Evolutionary conservation across 1,140 invertebrate species (phyloP).

Genomic region (Euschistus heros): DNA sequence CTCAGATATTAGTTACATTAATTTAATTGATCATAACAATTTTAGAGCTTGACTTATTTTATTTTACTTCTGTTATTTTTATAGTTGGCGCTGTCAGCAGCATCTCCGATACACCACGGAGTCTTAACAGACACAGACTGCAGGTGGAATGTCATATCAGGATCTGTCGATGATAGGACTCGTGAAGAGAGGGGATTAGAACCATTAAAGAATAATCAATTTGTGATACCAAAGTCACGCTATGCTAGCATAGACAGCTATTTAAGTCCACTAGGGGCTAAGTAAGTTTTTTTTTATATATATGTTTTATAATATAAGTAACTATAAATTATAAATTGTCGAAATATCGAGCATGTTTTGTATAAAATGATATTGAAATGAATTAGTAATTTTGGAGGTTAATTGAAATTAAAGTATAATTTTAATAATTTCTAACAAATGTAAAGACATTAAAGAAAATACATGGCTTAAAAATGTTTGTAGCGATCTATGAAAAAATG

Average conservation of each 20-base stretch:
- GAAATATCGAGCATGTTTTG: too few species aligned
- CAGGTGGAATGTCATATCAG: conserved; percentile 91
- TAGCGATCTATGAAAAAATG: too few species aligned
- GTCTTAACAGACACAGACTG: conserved; percentile 92
- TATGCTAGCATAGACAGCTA: conserved; percentile 98
- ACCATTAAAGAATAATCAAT: conserved; percentile 62
- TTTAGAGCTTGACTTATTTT: conserved; percentile 8
- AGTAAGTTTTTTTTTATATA: conserved; percentile 38
- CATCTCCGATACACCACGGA: conserved; percentile 88
- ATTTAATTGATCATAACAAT: conserved; percentile 11
- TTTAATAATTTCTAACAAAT: too few species aligned
- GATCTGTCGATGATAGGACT: conserved; percentile 92
- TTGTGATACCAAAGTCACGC: conserved; percentile 88
- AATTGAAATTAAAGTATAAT: too few species aligned
- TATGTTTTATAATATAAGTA: too few species aligned
- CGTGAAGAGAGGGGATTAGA: conserved; percentile 80
- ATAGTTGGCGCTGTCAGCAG: conserved; percentile 88
- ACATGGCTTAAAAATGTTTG: too few species aligned
- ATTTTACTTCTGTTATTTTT: not conserved
- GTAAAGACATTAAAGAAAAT: too few species aligned
- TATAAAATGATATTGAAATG: too few species aligned
- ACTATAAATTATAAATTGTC: too few species aligned
- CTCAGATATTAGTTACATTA: conserved; percentile 27
- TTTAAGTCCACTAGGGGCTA: conserved; percentile 73
- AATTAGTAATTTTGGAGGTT: too few species aligned